phyloP scores from a whole-genome alignment of 2,113 vertebrate species.

The Malurus alboscapulatus region DNA sequence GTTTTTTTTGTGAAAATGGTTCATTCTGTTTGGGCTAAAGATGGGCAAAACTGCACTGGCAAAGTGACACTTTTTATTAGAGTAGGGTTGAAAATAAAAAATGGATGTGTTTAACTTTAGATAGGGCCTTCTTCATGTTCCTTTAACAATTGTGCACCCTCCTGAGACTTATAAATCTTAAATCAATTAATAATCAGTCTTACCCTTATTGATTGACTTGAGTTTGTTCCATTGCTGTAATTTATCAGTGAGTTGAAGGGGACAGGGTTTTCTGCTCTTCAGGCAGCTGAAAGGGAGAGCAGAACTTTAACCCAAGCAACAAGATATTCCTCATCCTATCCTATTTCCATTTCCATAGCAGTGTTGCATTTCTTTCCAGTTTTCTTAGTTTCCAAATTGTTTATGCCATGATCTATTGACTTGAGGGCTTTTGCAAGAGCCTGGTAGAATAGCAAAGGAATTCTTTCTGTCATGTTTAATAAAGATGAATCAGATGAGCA shows the following conservation, averaged over 20 bases:
- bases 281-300: not conserved
- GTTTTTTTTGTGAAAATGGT: not conserved
- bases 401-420: slow-evolving; percentile 39
- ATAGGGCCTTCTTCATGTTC: not conserved
- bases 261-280: not conserved
- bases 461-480: not conserved
- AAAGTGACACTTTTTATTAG: not conserved
- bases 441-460: not conserved
- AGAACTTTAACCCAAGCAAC: slow-evolving; percentile 12
- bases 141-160: not conserved
- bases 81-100: not conserved
- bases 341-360: slow-evolving; percentile 33
- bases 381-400: slow-evolving; percentile 38
- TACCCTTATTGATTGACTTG: not conserved
- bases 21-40: not conserved
- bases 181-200: not conserved
- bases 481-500: not conserved
- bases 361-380: slow-evolving; percentile 14
- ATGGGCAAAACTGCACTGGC: slow-evolving; percentile 57
- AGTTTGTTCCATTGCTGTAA: not conserved
- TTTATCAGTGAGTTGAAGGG: not conserved
- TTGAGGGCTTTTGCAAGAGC: not conserved
- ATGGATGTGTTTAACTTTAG: not conserved
- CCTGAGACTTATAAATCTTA: not conserved
- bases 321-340: slow-evolving; percentile 13